phyloP scores from a whole-genome alignment of 2,888 invertebrate species.

The Ochropleura leucogaster region DNA sequence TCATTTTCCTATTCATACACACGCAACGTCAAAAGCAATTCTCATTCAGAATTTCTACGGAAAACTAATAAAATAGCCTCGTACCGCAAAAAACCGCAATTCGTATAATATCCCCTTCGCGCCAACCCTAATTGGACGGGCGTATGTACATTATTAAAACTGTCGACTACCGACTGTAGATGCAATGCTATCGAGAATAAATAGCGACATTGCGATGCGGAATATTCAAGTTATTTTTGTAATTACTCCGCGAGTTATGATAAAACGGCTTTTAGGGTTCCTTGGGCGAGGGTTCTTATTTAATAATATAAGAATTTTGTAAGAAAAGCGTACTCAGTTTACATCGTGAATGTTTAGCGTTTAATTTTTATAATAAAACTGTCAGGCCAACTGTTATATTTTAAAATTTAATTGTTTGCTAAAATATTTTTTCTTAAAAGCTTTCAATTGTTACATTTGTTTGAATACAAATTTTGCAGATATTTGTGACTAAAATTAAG shows the following conservation, averaged over 20 bases:
- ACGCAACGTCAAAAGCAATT: constrained; percentile 54
- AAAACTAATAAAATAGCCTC: constrained; percentile 58
- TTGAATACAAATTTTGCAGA: not conserved
- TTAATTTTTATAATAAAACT: not conserved
- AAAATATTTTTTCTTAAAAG: not conserved
- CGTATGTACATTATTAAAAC: constrained; percentile 71
- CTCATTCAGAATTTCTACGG: constrained; percentile 50
- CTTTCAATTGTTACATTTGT: not conserved
- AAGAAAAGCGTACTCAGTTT: not conserved
- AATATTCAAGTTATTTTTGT: constrained; percentile 55
- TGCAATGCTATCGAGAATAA: constrained; percentile 63
- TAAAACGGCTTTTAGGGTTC: constrained; percentile 56
- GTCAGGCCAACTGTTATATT: not conserved
- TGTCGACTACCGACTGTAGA: constrained; percentile 67
- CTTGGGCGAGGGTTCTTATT: constrained; percentile 44
- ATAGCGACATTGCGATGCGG: constrained; percentile 44
- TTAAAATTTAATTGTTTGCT: too few species aligned
- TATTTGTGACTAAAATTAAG: not conserved
- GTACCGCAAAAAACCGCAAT: constrained; percentile 56
- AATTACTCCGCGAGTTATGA: constrained; percentile 59
- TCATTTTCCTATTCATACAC: constrained; percentile 32
- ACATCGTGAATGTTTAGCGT: not conserved
- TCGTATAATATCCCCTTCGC: constrained; percentile 53
- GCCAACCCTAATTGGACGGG: constrained; percentile 66
- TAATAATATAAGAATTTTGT: not conserved